phyloP scores from a whole-genome alignment of 2,797 vertebrate genomes.

The Acanthurus lineatus region DNA sequence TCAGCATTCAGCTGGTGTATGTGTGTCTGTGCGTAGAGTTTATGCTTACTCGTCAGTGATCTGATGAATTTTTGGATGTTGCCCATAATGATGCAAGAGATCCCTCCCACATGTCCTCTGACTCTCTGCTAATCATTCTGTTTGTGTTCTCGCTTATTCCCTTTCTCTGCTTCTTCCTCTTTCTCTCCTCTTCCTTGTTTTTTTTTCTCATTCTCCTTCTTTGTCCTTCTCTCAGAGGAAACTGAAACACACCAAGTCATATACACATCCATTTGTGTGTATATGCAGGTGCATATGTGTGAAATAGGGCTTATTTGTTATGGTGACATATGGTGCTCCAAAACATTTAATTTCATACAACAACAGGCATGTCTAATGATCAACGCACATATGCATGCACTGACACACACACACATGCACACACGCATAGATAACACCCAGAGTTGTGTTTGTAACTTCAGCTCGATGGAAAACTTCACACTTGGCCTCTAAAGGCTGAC shows the following conservation, averaged over 20 bases:
- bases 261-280: neutral
- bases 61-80: conserved; percentile 54
- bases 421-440: neutral
- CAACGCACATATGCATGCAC: neutral
- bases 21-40: conserved; percentile 33
- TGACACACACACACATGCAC: neutral
- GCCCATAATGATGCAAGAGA: conserved; percentile 60
- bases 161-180: conserved; percentile 31
- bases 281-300: too few species aligned
- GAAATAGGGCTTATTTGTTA: too few species aligned
- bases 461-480: neutral
- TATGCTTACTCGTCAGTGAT: conserved; percentile 49
- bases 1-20: conserved; percentile 41
- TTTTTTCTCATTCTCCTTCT: conserved; percentile 20
- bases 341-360: conserved; percentile 34
- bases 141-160: conserved; percentile 20
- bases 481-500: conserved; percentile 1
- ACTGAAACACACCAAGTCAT: conserved; percentile 4
- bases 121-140: conserved; percentile 43
- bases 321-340: too few species aligned
- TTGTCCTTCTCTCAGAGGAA: conserved; percentile 17
- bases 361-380: conserved; percentile 15
- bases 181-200: neutral
- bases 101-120: conserved; percentile 55
- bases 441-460: neutral